Base-by-base conservation (phyloP, 2,113 vertebrate species). In the Amia ocellicauda region DNA sequence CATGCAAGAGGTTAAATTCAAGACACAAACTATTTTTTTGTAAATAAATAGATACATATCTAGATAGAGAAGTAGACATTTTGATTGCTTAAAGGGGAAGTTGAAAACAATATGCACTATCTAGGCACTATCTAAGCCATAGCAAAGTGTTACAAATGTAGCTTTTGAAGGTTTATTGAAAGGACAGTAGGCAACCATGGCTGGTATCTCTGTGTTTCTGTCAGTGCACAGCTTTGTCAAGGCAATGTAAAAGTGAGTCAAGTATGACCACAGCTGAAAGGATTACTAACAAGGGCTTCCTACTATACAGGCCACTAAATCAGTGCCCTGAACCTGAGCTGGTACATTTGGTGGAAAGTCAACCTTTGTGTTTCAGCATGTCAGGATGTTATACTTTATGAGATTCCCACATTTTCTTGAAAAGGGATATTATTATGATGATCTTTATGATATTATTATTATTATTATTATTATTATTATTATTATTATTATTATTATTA, bases 201-300 rank as follows among this genome's bases (percentile, higher is more conserved):
- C n/a, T 17, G 1, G n/a, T 47, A 47, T 47, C 45, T 47, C 45
- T 19, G n/a, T n/a, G 45, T 47, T 47, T 47, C 45, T 47, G 45
- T 47, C 45, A n/a, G 45, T 19, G 45, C 16, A 47, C 45, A n/a
- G 45, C 14, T 47, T 8, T 47, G 45, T 47, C 45, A 47, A 47
- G 16, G 45, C 45, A 17, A 17, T 47, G 45, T 47, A 17, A 47
- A 47, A 47, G 45, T 47, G n/a, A 47, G n/a, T 47, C 45, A 16
- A 47, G 45, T 47, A 17, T 47, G 45, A 47, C 45, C n/a, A 47
- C 13, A 47, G 45, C 45, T 47, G 14, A 47, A 47, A 47, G 45
- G n/a, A 47, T 1, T 47, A 3, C 2, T 7, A 13, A 47, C 45
- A 7, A 47, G 45, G n/a, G 14, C n/a, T 16, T 47, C 45, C 16